phyloP scores from a whole-genome alignment of 2,113 vertebrate genomes.

The Scartelaos histophorus region DNA sequence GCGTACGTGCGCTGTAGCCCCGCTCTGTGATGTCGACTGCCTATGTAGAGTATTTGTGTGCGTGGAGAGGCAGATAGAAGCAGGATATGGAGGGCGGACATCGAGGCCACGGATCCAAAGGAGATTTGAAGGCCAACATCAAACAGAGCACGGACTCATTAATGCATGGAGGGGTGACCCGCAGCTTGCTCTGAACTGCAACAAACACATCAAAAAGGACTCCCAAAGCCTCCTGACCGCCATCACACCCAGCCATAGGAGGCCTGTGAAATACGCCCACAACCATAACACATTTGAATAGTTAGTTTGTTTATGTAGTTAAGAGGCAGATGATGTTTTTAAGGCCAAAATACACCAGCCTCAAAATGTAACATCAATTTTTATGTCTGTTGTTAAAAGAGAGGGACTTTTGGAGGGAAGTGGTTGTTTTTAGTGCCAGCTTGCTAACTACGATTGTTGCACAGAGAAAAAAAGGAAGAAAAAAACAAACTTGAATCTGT shows the following conservation, averaged over 20 bases:
- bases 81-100: slow-evolving; percentile 38
- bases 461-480: too few relatives aligned
- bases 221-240: slow-evolving; percentile 52
- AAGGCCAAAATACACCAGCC: neutral
- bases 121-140: slow-evolving; percentile 71
- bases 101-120: slow-evolving; percentile 53
- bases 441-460: too few relatives aligned
- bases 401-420: neutral
- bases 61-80: slow-evolving; percentile 15
- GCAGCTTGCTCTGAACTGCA: slow-evolving; percentile 42
- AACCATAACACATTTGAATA: slow-evolving; percentile 39
- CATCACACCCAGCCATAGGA: slow-evolving; percentile 43
- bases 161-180: slow-evolving; percentile 65
- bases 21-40: slow-evolving; percentile 35
- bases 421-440: neutral
- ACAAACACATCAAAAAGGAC: slow-evolving; percentile 57
- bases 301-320: slow-evolving; percentile 45
- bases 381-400: neutral
- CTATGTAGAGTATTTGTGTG: slow-evolving; percentile 27
- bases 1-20: slow-evolving; percentile 25
- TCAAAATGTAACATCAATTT: neutral
- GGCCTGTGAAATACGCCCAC: slow-evolving; percentile 48
- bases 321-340: slow-evolving; percentile 31
- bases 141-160: slow-evolving; percentile 69
- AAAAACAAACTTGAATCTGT: too few relatives aligned